phyloP scores from a whole-genome alignment of 2,888 invertebrate species.

The Hanleya hanleyi region DNA sequence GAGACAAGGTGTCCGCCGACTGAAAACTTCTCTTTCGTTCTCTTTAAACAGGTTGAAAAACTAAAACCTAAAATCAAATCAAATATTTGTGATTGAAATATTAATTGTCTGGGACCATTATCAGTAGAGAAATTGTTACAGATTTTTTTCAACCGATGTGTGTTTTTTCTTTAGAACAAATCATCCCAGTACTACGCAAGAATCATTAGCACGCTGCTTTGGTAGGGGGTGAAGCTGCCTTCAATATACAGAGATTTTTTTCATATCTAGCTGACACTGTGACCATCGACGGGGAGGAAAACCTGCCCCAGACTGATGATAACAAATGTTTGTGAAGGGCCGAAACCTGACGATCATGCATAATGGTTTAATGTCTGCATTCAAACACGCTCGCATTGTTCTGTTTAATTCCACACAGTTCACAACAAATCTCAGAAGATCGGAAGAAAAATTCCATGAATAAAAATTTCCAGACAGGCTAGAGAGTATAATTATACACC shows the following conservation, averaged over 20 bases:
- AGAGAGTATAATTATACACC: not conserved
- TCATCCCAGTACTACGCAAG: not conserved
- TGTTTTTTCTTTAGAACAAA: not conserved
- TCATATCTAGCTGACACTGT: not conserved
- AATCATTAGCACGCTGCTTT: no score
- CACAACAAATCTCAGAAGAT: not conserved
- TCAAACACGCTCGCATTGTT: not conserved
- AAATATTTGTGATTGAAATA: constrained; percentile 8
- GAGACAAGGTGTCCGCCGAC: constrained; percentile 4
- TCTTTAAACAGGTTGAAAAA: not conserved
- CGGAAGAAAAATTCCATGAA: constrained; percentile 7
- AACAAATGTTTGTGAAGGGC: not conserved
- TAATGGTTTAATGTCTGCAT: not conserved
- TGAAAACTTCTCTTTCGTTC: not conserved
- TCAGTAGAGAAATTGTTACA: no score
- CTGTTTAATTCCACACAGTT: constrained; percentile 7
- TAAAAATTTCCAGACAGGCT: constrained; percentile 3
- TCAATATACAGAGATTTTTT: no score
- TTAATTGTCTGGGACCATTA: no score
- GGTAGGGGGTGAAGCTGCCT: no score
- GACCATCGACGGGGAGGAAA: not conserved
- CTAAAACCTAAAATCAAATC: no score
- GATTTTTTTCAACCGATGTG: no score
- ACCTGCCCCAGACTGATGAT: not conserved
- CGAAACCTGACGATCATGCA: not conserved